Evolutionary conservation across 2,797 vertebrate genomes (phyloP), one percentile per base, ranked within the genome.

Genomic region (Myripristis jacobus): DNA sequence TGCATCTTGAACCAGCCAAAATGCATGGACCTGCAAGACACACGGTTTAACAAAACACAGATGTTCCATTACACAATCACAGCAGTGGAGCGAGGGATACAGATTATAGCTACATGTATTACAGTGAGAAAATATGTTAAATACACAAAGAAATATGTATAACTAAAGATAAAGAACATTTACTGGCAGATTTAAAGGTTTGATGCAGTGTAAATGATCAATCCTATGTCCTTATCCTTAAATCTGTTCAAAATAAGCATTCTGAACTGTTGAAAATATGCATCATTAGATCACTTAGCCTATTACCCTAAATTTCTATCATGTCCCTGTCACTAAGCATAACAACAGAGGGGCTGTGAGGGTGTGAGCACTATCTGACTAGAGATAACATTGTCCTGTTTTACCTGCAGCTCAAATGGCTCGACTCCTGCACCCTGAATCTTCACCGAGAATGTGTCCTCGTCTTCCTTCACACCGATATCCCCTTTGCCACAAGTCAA

Each of bases 341-440:
- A 31, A 19, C 2, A 53, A 25, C 56, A 38, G 8, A 31, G 34
- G 24, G 7, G 46, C 25, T n/a, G 22, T 13, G 41, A 58, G 13
- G 34, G 55, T 2, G 13, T 2, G 2, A 41, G 31, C 7, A 16
- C 41, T 6, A 3, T 41, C 12, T 47, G 52, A 47, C 15, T 56
- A 3, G 21, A 56, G 41, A 29, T 48, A 11, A 9, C 18, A 11
- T 11, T 29, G 1, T 36, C 15, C 22, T 31, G 13, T 13, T 55
- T 84, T 85, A 96, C 95, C 94, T 94, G 94, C 68, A 95, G 65
- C 85, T 95, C 95, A 86, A 95, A 94, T 1, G 90, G 25, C 59
- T 95, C 95, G 1, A 95, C 81, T 73, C 95, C 94, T 16, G 93
- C 92, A 25, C 95, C 94, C 73, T 95, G 94, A 79, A 96, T 89